These are phyloP conservation scores for Tamandua tetradactyla DNA, from an alignment of 2,797 vertebrate genomes.

Conservation along the genomic window DNA sequence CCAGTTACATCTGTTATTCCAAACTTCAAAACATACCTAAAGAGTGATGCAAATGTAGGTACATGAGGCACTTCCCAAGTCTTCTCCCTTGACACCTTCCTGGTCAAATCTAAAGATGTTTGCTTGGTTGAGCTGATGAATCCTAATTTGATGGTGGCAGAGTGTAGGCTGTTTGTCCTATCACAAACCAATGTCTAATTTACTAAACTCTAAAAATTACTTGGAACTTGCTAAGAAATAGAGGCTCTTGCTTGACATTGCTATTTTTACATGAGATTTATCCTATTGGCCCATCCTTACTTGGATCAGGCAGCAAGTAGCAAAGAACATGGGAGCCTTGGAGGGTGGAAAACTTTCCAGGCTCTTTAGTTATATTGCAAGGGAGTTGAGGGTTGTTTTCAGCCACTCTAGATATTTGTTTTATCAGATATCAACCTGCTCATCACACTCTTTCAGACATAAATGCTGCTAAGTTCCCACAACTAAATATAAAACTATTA, in stretches of 20 bases:
- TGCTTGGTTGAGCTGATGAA: constrained; percentile 8
- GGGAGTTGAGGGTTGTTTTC: neutral
- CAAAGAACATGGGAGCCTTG: neutral
- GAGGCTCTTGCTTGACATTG: neutral
- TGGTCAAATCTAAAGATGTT: constrained; percentile 24
- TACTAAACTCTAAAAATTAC: neutral
- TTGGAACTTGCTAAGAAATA: neutral
- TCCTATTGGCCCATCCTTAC: neutral
- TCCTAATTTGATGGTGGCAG: neutral
- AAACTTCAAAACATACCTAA: constrained; percentile 33
- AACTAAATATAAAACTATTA: neutral
- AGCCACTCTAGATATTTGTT: neutral
- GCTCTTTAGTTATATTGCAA: neutral
- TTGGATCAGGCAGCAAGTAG: neutral
- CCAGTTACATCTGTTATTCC: neutral
- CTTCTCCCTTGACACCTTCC: constrained; percentile 13
- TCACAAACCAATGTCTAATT: constrained; percentile 26
- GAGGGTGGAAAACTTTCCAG: neutral
- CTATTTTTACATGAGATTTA: neutral
- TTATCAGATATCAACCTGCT: neutral
- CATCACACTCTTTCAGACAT: neutral
- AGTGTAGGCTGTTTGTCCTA: constrained; percentile 45
- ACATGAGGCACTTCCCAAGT: neutral
- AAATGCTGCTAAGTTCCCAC: neutral
- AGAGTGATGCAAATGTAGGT: neutral